A percentile compares a stretch with the other conserved stretches of the same genome.
phyloP scores from a whole-genome alignment of 2,888 invertebrate genomes.

The Calephelis perditalis region DNA sequence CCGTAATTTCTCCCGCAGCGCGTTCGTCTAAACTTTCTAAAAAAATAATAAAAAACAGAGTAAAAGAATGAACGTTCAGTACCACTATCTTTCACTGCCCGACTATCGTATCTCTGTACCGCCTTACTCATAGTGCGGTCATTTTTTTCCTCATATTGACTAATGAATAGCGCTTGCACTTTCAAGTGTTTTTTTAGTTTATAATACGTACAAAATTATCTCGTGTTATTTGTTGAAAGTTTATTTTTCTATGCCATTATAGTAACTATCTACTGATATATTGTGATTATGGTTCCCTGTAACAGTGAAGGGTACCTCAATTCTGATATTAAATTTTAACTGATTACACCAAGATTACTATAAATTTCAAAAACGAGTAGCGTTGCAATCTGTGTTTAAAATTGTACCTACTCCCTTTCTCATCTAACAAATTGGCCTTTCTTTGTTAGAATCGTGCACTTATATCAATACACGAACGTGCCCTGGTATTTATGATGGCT shows the following conservation, averaged over 20 bases:
- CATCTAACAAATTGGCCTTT: conserved; percentile 69
- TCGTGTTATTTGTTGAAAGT: conserved; percentile 9
- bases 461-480: conserved; percentile 39
- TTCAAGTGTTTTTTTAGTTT: conserved; percentile 14
- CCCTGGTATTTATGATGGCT: conserved; percentile 33
- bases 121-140: conserved; percentile 33
- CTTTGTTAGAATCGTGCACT: conserved; percentile 57
- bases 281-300: conserved; percentile 15
- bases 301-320: conserved; percentile 56
- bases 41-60: conserved; percentile 64
- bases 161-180: conserved; percentile 23
- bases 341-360: conserved; percentile 72
- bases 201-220: conserved; percentile 8
- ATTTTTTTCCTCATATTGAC: conserved; percentile 36
- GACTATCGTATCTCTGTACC: conserved; percentile 53
- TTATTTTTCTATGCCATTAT: conserved; percentile 7
- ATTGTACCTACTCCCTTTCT: conserved; percentile 67
- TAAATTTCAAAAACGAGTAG: conserved; percentile 70
- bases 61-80: conserved; percentile 69
- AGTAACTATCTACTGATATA: not conserved
- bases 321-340: conserved; percentile 63
- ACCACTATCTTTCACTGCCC: conserved; percentile 71
- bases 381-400: conserved; percentile 67
- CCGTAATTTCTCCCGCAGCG: conserved; percentile 69
- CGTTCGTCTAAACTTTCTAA: conserved; percentile 74